phyloP scores from a whole-genome alignment of 1,140 invertebrate genomes.

The Halictus rubicundus region DNA sequence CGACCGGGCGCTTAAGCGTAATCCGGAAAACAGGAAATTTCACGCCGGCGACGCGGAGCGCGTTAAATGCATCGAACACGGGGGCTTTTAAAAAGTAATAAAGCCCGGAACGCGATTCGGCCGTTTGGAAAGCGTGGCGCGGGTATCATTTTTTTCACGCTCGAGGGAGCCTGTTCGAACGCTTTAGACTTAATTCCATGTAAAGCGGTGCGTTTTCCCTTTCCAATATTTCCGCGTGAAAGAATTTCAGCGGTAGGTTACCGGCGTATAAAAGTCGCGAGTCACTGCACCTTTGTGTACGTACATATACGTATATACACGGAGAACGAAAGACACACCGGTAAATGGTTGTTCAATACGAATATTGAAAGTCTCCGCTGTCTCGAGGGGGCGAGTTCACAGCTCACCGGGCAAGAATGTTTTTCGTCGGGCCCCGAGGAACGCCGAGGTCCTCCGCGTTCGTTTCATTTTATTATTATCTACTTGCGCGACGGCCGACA shows the following conservation, averaged over 20 bases:
- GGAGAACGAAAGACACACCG: neutral
- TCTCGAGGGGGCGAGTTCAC: conserved; percentile 40
- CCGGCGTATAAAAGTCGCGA: conserved; percentile 27
- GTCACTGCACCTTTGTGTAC: neutral
- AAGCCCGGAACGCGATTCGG: neutral
- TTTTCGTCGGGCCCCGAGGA: conserved; percentile 57
- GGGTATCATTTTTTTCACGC: conserved; percentile 32
- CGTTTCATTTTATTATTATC: conserved; percentile 41
- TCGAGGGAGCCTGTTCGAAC: conserved; percentile 19
- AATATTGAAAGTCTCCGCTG: conserved; percentile 27
- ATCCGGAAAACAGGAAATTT: too few relatives aligned
- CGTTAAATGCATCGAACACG: too few relatives aligned
- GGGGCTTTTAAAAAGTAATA: too few relatives aligned
- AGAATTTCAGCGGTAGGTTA: conserved; percentile 42
- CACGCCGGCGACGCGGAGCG: too few relatives aligned
- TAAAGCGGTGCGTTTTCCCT: conserved; percentile 41
- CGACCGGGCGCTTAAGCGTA: too few relatives aligned
- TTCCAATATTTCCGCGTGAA: conserved; percentile 50
- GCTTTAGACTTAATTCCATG: conserved; percentile 28
- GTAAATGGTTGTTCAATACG: conserved; percentile 46
- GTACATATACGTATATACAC: neutral
- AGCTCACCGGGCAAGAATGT: conserved; percentile 68
- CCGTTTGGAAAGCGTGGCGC: neutral
- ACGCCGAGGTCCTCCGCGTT: conserved; percentile 43
- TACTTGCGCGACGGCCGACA: neutral